These are phyloP conservation scores for Cynopterus brachyotis DNA, from an alignment of 2,113 vertebrate genomes.

Conservation along the genomic window DNA sequence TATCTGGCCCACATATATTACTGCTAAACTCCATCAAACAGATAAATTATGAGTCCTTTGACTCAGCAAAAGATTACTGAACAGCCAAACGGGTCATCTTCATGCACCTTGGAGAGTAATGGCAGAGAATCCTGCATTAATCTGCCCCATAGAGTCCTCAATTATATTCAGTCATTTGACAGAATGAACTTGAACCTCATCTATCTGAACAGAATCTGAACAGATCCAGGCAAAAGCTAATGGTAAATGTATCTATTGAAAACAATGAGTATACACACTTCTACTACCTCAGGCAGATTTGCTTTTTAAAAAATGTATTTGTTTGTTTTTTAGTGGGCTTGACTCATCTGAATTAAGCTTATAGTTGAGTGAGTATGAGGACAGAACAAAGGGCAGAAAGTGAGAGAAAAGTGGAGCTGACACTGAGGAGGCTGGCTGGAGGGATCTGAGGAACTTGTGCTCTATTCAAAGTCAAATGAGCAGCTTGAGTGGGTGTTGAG, in stretches of 20 bases:
- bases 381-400: neutral
- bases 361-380: neutral
- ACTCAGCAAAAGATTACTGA: neutral
- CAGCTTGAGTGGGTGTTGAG: neutral
- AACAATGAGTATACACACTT: neutral
- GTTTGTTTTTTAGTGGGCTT: neutral
- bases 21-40: neutral
- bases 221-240: neutral
- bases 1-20: neutral
- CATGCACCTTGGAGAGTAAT: neutral
- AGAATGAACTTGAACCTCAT: neutral
- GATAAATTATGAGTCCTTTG: neutral
- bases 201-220: neutral
- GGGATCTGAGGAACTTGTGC: too few relatives aligned
- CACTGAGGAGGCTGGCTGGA: neutral
- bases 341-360: neutral
- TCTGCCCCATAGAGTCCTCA: neutral
- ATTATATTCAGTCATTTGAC: neutral
- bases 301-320: neutral
- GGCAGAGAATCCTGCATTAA: neutral
- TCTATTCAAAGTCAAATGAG: neutral
- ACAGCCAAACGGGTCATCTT: neutral
- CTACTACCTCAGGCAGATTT: neutral
- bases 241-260: neutral
- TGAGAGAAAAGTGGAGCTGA: neutral